phyloP scores from a whole-genome alignment of 2,113 vertebrate genomes.

The Microtus montanus region DNA sequence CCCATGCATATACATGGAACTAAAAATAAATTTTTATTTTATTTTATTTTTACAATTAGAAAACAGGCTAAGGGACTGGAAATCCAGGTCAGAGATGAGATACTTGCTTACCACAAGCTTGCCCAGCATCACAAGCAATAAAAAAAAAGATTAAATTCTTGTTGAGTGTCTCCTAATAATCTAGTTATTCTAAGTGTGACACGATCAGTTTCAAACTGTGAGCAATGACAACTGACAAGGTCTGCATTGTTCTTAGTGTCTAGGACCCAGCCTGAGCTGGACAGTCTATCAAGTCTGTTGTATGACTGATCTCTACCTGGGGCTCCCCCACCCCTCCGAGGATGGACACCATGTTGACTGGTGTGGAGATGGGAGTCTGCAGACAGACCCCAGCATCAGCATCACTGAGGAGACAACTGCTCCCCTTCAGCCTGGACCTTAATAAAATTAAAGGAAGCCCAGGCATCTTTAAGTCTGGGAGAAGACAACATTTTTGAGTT shows the following conservation, averaged over 20 bases:
- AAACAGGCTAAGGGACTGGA: not conserved
- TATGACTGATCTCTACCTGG: not conserved
- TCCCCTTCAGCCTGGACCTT: not conserved
- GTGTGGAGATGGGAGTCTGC: not conserved
- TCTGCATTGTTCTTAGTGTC: not conserved
- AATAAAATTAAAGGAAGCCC: not conserved
- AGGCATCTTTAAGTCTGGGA: not conserved
- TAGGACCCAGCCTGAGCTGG: not conserved
- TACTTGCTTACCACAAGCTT: not conserved
- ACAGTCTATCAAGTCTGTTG: not conserved
- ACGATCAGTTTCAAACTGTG: not conserved
- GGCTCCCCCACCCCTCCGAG: not conserved
- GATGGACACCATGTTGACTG: not conserved
- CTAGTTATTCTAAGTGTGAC: not conserved
- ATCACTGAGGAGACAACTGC: not conserved
- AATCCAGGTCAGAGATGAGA: not conserved
- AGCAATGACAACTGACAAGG: not conserved
- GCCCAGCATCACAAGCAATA: not conserved
- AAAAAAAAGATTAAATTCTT: not conserved
- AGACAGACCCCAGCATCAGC: not conserved
- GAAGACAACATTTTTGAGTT: slow-evolving; percentile 34
- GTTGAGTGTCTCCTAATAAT: not conserved
- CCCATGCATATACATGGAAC: not conserved
- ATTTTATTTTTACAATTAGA: not conserved
- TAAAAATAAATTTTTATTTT: not conserved